Conservation (phyloP, 2,113 vertebrate genomes). For the Isichthys henryi region DNA sequence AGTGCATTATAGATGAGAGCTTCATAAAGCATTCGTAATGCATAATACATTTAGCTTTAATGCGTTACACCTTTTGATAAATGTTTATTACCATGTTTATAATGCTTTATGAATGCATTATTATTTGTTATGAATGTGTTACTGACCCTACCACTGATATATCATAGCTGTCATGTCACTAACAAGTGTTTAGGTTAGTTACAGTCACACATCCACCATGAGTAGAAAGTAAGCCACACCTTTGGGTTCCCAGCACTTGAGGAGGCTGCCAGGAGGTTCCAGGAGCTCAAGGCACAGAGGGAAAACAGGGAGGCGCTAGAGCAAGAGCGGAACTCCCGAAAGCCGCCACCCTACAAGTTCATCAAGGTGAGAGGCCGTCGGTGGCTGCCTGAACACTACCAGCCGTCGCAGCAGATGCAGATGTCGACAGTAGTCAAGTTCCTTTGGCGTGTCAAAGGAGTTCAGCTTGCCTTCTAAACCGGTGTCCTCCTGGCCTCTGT, state of each 20-base stretch:
- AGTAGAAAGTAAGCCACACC: neutral
- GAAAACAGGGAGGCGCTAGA: constrained; percentile 95
- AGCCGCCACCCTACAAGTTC: constrained; percentile 92
- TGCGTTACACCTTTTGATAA: no score
- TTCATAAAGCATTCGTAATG: no score
- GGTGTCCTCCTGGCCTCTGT: neutral
- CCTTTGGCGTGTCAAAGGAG: neutral
- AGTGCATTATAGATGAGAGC: no score
- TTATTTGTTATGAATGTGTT: no score
- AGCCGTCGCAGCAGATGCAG: neutral
- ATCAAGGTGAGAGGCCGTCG: constrained; percentile 69
- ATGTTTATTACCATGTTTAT: no score
- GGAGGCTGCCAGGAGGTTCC: constrained; percentile 93
- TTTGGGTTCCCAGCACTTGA: constrained; percentile 72
- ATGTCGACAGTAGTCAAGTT: neutral
- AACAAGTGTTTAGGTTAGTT: neutral
- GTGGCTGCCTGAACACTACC: neutral
- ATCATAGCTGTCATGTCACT: neutral
- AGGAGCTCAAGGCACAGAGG: constrained; percentile 93
- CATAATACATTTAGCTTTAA: no score
- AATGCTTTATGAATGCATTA: no score
- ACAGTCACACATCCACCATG: neutral
- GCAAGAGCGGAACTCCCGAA: constrained; percentile 85
- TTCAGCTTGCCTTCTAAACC: no score
- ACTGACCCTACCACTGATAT: neutral